A percentile compares a stretch with the other conserved stretches of the same genome.
Conservation (phyloP, 92 coral and sea anemone genomes). For the Virgularia gustaviana region DNA sequence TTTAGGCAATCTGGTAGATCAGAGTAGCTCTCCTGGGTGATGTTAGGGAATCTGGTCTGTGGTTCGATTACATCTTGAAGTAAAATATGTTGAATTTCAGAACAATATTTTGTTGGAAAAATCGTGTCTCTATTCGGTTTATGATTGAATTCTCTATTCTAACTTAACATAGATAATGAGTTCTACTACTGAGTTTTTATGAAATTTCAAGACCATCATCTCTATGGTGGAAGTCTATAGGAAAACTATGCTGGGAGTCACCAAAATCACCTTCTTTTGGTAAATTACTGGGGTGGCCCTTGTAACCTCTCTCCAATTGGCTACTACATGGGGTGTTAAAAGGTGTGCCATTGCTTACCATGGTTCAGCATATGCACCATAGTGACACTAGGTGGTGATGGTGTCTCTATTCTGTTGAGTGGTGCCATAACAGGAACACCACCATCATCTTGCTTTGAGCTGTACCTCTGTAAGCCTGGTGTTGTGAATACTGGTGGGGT, state of each 20-base stretch:
- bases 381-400: conserved; percentile 10
- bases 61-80: neutral
- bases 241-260: neutral
- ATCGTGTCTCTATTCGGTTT: too few relatives aligned
- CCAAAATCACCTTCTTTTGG: too few relatives aligned
- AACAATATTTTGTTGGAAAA: neutral
- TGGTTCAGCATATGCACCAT: neutral
- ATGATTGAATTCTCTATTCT: too few relatives aligned
- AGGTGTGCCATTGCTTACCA: neutral
- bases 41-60: neutral
- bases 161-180: neutral
- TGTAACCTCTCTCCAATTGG: too few relatives aligned
- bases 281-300: too few relatives aligned
- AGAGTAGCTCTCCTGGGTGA: neutral
- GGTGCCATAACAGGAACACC: neutral
- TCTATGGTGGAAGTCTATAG: neutral
- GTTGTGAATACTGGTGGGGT: conserved; percentile 24
- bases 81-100: neutral
- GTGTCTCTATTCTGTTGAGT: neutral
- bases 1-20: conserved; percentile 9
- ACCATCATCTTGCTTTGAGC: neutral
- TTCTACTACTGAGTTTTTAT: neutral
- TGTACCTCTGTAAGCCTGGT: conserved; percentile 15
- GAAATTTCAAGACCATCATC: neutral
- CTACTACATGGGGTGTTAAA: too few relatives aligned